phyloP scores from a whole-genome alignment of 2,113 vertebrate genomes.

The Microtus ochrogaster region DNA sequence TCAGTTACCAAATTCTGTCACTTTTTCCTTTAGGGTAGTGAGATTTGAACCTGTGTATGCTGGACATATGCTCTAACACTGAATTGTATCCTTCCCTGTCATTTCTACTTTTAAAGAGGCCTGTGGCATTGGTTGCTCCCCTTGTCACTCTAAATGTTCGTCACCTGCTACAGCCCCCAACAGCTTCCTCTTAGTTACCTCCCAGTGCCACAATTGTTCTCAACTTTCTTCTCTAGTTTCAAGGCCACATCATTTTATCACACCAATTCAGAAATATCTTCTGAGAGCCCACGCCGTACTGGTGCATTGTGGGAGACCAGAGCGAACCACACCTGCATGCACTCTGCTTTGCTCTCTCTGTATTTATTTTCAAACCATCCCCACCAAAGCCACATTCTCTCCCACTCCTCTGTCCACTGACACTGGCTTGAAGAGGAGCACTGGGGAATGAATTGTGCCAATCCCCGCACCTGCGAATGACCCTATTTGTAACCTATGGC shows the following conservation, averaged over 20 bases:
- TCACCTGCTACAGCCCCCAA: neutral
- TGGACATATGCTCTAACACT: neutral
- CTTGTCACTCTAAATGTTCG: no score
- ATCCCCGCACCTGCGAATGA: neutral
- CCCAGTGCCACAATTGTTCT: neutral
- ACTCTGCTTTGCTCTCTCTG: no score
- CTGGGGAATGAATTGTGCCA: neutral
- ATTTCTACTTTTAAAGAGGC: neutral
- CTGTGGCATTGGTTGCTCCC: neutral
- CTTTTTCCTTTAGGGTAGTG: neutral
- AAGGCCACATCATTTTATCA: neutral
- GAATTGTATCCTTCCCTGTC: no score
- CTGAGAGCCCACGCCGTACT: rapidly evolving
- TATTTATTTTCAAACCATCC: neutral
- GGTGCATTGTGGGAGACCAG: neutral
- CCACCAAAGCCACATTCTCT: neutral
- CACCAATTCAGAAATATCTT: rapidly evolving
- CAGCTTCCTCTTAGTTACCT: rapidly evolving
- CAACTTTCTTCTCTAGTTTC: neutral
- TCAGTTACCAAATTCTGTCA: neutral
- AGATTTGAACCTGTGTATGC: neutral
- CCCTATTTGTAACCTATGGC: neutral
- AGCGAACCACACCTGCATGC: rapidly evolving
- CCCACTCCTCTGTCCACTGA: neutral
- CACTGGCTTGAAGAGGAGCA: rapidly evolving